phyloP scores from a whole-genome alignment of 2,888 invertebrate species.

The Drosophila suboccidentalis region DNA sequence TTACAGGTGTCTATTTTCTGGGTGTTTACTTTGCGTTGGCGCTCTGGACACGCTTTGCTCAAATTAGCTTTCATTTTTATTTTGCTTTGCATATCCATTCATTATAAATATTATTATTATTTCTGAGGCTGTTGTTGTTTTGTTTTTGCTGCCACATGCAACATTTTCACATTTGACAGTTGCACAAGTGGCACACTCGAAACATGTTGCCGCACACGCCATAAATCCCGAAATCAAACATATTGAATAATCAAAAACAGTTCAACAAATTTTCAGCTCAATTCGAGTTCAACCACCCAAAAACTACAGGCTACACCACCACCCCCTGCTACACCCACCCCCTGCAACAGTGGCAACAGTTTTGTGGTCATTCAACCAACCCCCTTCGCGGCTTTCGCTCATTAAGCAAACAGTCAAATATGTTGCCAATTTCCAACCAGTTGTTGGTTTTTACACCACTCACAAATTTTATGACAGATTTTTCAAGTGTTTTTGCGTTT shows the following conservation, averaged over 20 bases:
- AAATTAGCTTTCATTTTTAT: slow-evolving; percentile 56
- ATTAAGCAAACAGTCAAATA: slow-evolving; percentile 78
- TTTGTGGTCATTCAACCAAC: slow-evolving; percentile 27
- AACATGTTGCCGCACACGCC: slow-evolving; percentile 51
- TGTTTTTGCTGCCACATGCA: slow-evolving; percentile 54
- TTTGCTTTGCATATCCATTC: slow-evolving; percentile 5
- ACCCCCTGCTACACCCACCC: slow-evolving; percentile 35
- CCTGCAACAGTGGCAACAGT: slow-evolving; percentile 10
- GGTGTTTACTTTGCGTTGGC: slow-evolving; percentile 42
- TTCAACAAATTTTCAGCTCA: slow-evolving; percentile 33
- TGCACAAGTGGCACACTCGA: slow-evolving; percentile 66
- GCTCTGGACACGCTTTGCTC: slow-evolving; percentile 38
- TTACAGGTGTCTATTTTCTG: slow-evolving; percentile 65
- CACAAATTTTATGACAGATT: slow-evolving; percentile 75
- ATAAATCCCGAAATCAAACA: slow-evolving; percentile 82
- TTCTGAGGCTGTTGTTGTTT: neutral
- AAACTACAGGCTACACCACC: slow-evolving; percentile 31
- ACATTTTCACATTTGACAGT: slow-evolving; percentile 54
- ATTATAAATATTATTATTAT: neutral
- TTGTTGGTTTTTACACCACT: slow-evolving; percentile 72
- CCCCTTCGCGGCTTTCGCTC: slow-evolving; percentile 49
- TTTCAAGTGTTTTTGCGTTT: slow-evolving; percentile 71
- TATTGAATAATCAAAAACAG: slow-evolving; percentile 83
- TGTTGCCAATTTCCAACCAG: slow-evolving; percentile 78
- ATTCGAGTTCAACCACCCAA: slow-evolving; percentile 34